Conservation (phyloP, 2,888 invertebrate species). For the Limnephilus lunatus region DNA sequence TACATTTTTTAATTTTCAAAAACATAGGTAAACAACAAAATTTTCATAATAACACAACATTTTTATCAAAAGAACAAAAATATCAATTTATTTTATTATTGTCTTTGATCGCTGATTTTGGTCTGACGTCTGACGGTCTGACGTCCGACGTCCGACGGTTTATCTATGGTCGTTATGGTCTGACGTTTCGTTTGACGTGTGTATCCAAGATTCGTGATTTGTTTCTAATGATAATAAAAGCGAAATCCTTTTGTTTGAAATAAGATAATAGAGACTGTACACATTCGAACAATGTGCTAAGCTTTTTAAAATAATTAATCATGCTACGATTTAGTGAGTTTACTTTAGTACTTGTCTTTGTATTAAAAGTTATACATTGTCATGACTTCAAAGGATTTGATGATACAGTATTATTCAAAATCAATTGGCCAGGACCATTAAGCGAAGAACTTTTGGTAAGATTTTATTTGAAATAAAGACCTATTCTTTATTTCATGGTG, state of each 20-base stretch:
- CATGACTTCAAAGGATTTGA: conserved; percentile 88
- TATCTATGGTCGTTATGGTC: no score
- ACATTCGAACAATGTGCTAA: background rate
- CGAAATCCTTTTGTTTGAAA: background rate
- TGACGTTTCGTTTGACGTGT: conserved; percentile 48
- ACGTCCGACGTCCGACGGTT: no score
- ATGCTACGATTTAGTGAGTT: conserved; percentile 30
- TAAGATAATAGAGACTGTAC: background rate
- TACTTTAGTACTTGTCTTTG: conserved; percentile 27
- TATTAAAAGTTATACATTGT: conserved; percentile 67
- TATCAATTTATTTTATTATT: background rate
- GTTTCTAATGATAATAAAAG: conserved; percentile 4
- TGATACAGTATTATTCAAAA: conserved; percentile 87
- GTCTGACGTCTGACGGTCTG: conserved; percentile 43
- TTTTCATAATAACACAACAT: no score
- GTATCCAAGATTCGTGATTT: conserved; percentile 23
- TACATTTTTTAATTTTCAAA: no score
- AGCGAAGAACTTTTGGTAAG: conserved; percentile 72
- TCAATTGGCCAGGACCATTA: conserved; percentile 84
- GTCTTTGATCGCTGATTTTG: background rate
- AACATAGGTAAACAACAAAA: no score
- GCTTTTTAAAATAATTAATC: background rate
- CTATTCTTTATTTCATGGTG: background rate
- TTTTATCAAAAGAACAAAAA: background rate
- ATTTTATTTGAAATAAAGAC: conserved; percentile 19